phyloP scores from a whole-genome alignment of 2,888 invertebrate species.

The Minunthozetes semirufus region DNA sequence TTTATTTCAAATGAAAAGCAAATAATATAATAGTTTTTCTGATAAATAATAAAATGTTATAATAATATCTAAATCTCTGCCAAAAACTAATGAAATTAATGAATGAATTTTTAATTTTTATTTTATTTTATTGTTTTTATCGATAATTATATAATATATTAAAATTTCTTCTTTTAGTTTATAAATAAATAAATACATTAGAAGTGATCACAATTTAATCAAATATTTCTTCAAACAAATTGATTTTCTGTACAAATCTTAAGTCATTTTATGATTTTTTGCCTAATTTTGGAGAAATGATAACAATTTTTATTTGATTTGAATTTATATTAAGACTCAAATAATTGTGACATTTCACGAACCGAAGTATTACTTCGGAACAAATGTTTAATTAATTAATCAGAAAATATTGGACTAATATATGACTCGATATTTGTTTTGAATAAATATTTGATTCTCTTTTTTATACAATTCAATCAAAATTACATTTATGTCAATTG shows the following conservation, averaged over 20 bases:
- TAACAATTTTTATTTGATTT: no score
- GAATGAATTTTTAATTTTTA: not conserved
- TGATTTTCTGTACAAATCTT: not conserved
- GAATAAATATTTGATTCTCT: not conserved
- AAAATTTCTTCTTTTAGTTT: constrained; percentile 5
- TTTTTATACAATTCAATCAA: constrained; percentile 1
- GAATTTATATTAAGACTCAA: no score
- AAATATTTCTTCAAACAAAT: not conserved
- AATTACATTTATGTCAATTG: not conserved
- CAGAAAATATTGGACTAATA: constrained; percentile 10
- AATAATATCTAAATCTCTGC: not conserved
- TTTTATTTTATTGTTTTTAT: not conserved
- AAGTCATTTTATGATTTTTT: no score
- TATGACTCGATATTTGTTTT: constrained; percentile 3
- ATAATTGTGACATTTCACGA: no score
- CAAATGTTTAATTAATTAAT: not conserved
- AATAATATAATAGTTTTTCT: not conserved
- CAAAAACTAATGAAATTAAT: constrained; percentile 3
- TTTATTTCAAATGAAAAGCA: constrained; percentile 10
- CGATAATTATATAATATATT: constrained; percentile 15
- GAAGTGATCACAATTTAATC: constrained; percentile 14
- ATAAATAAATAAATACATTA: constrained; percentile 31
- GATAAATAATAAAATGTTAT: not conserved
- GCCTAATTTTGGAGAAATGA: no score
- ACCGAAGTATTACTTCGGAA: no score